These are phyloP conservation scores for Alloscopus bannaensis DNA, from an alignment of 2,888 invertebrate species.

Conservation along the genomic window DNA sequence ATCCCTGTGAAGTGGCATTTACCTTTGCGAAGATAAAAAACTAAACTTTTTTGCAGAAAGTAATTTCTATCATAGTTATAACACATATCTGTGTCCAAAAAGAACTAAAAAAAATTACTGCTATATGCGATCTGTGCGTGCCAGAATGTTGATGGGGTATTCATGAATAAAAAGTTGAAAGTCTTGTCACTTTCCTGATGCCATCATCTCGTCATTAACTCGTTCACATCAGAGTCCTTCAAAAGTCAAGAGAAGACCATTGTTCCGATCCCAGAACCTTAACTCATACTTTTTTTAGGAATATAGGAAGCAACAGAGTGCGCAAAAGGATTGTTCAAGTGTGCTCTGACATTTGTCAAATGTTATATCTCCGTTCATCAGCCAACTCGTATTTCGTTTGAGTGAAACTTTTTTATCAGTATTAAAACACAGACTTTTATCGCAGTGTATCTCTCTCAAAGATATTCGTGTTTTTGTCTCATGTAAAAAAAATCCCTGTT, in stretches of 20 bases:
- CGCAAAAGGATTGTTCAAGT: conserved; percentile 60
- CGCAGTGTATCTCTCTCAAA: background rate
- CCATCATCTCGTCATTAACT: conserved; percentile 61
- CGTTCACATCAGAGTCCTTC: conserved; percentile 54
- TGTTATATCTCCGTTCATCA: conserved; percentile 41
- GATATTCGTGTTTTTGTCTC: background rate
- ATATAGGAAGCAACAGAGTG: conserved; percentile 62
- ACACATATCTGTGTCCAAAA: conserved; percentile 39
- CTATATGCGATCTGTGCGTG: conserved; percentile 60
- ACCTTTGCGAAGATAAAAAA: too few species aligned
- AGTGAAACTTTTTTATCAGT: conserved; percentile 32
- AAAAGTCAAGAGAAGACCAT: too few species aligned
- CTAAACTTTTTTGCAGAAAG: too few species aligned
- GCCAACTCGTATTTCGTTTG: conserved; percentile 4
- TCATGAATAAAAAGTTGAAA: conserved; percentile 62
- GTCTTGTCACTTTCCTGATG: conserved; percentile 60
- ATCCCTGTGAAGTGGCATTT: too few species aligned
- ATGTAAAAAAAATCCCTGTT: background rate
- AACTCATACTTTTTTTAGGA: conserved; percentile 20
- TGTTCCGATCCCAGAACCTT: too few species aligned
- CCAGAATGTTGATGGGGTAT: conserved; percentile 63
- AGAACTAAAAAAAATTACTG: conserved; percentile 64
- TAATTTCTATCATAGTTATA: too few species aligned
- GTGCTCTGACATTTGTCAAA: conserved; percentile 55
- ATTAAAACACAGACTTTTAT: conserved; percentile 16